Percentiles rank a stretch among this genome's conserved stretches.
These are phyloP conservation scores for Sinelater perroti DNA, from an alignment of 2,888 invertebrate species.

Conservation along the genomic window DNA sequence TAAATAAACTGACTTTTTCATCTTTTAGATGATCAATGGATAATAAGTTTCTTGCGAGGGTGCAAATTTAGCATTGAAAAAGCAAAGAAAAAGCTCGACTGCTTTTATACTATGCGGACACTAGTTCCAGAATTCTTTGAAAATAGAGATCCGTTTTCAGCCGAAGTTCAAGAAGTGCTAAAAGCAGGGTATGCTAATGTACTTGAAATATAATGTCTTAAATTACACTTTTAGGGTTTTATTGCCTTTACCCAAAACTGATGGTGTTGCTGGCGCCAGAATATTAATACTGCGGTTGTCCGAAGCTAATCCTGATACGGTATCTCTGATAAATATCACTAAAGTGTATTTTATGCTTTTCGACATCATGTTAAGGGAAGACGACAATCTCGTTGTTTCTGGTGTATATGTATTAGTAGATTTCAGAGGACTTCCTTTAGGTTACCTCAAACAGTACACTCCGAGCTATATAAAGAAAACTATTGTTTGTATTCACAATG, in stretches of 20 bases:
- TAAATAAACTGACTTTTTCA: too few species aligned
- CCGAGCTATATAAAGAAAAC: background rate
- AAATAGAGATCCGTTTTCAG: conserved; percentile 59
- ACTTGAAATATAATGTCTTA: background rate
- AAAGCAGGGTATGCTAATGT: conserved; percentile 56
- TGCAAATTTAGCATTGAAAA: conserved; percentile 66
- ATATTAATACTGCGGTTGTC: too few species aligned
- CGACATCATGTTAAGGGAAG: background rate
- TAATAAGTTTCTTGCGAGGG: conserved; percentile 64
- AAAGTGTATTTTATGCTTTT: background rate
- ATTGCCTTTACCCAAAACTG: background rate
- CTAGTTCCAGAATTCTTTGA: too few species aligned
- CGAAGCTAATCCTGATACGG: background rate
- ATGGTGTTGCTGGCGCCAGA: background rate
- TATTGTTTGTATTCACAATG: background rate
- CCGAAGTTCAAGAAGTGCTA: conserved; percentile 50
- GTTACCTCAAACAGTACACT: background rate
- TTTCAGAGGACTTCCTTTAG: background rate
- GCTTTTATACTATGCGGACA: conserved; percentile 68
- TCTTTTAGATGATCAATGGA: conserved; percentile 65
- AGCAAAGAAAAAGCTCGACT: conserved; percentile 65
- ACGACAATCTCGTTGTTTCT: background rate
- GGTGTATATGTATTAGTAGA: background rate
- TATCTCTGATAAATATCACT: background rate
- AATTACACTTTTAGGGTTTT: background rate